phyloP scores from a whole-genome alignment of 2,113 vertebrate species.

The Carollia perspicillata region DNA sequence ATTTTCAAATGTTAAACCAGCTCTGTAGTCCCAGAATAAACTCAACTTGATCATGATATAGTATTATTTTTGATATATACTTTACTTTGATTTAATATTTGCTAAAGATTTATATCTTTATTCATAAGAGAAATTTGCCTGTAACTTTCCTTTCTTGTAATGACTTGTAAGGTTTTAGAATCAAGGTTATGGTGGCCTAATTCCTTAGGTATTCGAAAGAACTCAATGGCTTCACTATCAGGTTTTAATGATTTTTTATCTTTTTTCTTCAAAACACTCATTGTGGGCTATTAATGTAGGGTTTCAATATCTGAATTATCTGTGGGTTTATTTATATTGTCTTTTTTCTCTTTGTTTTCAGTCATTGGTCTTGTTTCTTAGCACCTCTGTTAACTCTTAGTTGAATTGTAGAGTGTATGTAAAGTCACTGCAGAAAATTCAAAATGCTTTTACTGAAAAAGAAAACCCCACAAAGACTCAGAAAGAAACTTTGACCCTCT shows the following conservation, averaged over 20 bases:
- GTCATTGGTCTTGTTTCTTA: neutral
- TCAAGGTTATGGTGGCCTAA: neutral
- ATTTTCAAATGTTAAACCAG: neutral
- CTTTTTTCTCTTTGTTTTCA: neutral
- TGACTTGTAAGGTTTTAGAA: neutral
- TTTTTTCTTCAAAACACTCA: neutral
- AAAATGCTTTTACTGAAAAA: neutral
- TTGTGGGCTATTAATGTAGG: neutral
- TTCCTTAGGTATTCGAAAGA: neutral
- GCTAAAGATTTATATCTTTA: neutral
- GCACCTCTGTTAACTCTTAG: neutral
- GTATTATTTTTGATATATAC: neutral
- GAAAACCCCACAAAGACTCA: neutral
- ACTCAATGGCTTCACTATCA: neutral
- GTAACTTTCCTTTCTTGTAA: neutral
- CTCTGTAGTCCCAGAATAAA: neutral
- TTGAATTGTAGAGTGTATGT: neutral
- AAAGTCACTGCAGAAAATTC: conserved; percentile 10
- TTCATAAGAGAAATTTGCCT: neutral
- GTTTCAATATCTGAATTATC: neutral
- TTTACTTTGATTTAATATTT: neutral
- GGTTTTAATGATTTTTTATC: neutral
- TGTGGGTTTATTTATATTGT: neutral
- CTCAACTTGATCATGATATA: neutral
- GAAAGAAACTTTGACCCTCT: neutral